Evolutionary conservation across 1,140 invertebrate genomes (phyloP).

Genomic region (Drosophila nannoptera): DNA sequence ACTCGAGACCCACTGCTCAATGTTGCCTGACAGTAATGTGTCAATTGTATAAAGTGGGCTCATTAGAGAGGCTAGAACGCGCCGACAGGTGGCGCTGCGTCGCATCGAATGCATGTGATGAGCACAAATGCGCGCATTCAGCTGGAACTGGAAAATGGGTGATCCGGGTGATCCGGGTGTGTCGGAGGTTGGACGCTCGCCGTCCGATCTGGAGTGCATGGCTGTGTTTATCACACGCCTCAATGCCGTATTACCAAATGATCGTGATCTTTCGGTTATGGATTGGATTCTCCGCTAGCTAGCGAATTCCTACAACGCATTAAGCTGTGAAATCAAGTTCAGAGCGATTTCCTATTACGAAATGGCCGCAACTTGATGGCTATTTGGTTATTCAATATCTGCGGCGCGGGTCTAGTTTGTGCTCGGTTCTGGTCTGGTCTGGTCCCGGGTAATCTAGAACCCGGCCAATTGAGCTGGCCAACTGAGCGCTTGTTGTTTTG

Average conservation of each 20-base stretch:
- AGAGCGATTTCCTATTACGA: conserved; percentile 72
- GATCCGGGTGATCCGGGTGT: background rate
- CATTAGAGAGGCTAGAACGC: conserved; percentile 56
- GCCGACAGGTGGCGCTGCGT: conserved; percentile 14
- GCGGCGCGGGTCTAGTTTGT: conserved; percentile 1
- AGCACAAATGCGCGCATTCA: conserved; percentile 33
- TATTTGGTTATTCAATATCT: conserved; percentile 73
- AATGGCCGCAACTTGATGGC: conserved; percentile 59
- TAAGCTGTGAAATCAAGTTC: conserved; percentile 68
- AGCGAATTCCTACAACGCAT: conserved; percentile 57
- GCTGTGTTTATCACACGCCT: conserved; percentile 76
- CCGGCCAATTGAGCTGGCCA: conserved; percentile 47
- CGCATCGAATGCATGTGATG: conserved; percentile 23
- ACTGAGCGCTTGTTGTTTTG: conserved; percentile 52
- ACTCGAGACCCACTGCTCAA: conserved; percentile 22
- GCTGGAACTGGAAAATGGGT: conserved; percentile 4
- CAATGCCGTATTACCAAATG: conserved; percentile 59
- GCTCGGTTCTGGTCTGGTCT: conserved; percentile 13
- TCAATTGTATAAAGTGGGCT: conserved; percentile 74
- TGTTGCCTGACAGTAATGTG: conserved; percentile 75
- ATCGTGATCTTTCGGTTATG: conserved; percentile 35
- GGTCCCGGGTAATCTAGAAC: conserved; percentile 55
- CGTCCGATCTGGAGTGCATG: conserved; percentile 54
- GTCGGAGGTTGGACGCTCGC: background rate
- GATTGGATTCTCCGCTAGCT: background rate